Conservation (phyloP, 2,888 invertebrate species). For the Drosophila gaucha region DNA sequence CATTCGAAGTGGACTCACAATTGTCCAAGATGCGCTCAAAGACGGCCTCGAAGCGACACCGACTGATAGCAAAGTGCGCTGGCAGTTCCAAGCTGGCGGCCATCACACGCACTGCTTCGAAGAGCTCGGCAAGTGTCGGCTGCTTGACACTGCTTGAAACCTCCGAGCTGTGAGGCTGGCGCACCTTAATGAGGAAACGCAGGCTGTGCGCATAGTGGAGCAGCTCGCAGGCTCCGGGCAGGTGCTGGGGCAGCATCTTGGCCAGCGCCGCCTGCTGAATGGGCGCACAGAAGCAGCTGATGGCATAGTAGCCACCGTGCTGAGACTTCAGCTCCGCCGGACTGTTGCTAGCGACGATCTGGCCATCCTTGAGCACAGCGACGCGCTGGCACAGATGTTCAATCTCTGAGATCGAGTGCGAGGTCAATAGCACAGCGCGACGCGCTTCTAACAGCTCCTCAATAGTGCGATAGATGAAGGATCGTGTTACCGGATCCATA, state of each 20-base stretch:
- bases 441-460: slow-evolving; percentile 78
- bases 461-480: slow-evolving; percentile 83
- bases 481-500: slow-evolving; percentile 87
- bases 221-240: slow-evolving; percentile 76
- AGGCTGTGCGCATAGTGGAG: slow-evolving; percentile 81
- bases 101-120: slow-evolving; percentile 51
- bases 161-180: slow-evolving; percentile 9
- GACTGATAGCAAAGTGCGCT: slow-evolving; percentile 79
- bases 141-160: slow-evolving; percentile 9
- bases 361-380: slow-evolving; percentile 83
- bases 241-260: slow-evolving; percentile 70
- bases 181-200: slow-evolving; percentile 78
- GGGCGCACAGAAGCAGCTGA: slow-evolving; percentile 82
- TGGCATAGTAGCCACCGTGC: slow-evolving; percentile 83
- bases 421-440: slow-evolving; percentile 84
- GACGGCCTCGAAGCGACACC: slow-evolving; percentile 83
- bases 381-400: slow-evolving; percentile 84
- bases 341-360: slow-evolving; percentile 82
- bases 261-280: slow-evolving; percentile 69
- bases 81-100: slow-evolving; percentile 46
- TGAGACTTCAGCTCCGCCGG: slow-evolving; percentile 80
- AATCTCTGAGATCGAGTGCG: slow-evolving; percentile 84
- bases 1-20: slow-evolving; percentile 37
- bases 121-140: slow-evolving; percentile 75
- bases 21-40: slow-evolving; percentile 83